Evolutionary conservation across 2,888 invertebrate genomes (phyloP).

Genomic region (Drosophila mayaguana): DNA sequence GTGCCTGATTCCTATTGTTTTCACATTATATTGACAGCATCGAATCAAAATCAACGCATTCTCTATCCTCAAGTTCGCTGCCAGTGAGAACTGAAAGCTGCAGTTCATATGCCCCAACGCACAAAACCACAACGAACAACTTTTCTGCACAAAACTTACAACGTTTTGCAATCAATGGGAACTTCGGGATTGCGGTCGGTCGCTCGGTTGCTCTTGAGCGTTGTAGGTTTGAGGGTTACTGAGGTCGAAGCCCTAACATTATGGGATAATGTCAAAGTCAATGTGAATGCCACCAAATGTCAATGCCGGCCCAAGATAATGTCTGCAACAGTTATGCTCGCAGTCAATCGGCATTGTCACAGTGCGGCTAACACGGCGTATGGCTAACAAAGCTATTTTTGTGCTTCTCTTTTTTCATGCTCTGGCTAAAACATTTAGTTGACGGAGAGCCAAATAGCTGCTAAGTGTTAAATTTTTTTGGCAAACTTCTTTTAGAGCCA

Average conservation of each 20-base stretch:
- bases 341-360: conserved; percentile 6
- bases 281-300: conserved; percentile 72
- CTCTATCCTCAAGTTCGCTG: conserved; percentile 32
- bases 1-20: conserved; percentile 55
- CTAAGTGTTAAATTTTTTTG: background rate
- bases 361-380: conserved; percentile 28
- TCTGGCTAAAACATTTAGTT: background rate
- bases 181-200: conserved; percentile 43
- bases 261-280: conserved; percentile 65
- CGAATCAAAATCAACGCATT: conserved; percentile 67
- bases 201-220: conserved; percentile 6
- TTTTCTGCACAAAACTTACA: conserved; percentile 65
- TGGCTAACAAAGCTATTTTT: conserved; percentile 10
- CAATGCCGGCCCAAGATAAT: conserved; percentile 69
- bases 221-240: background rate
- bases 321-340: conserved; percentile 25
- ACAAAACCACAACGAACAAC: conserved; percentile 56
- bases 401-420: background rate
- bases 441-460: background rate
- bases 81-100: conserved; percentile 63
- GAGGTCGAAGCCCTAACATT: conserved; percentile 32
- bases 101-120: conserved; percentile 67
- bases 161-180: conserved; percentile 70
- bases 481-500: background rate
- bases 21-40: conserved; percentile 65